phyloP scores from a whole-genome alignment of 2,888 invertebrate species.

The Cheiracanthium punctorium region DNA sequence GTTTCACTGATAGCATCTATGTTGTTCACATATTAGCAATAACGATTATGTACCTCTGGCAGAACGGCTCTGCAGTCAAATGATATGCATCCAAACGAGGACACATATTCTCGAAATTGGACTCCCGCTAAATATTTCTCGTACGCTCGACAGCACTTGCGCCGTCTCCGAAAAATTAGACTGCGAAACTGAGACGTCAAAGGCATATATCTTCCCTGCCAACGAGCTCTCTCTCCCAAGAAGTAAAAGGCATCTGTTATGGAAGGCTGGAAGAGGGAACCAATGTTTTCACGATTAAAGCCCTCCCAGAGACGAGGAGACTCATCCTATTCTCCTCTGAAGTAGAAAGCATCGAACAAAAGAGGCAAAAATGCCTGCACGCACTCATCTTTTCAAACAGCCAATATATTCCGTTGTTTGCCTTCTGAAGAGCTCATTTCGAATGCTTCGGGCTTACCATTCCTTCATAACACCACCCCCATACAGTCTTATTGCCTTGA shows the following conservation, averaged over 20 bases:
- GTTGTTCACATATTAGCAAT: too few species aligned
- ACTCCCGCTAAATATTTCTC: not conserved
- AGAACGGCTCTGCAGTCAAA: too few species aligned
- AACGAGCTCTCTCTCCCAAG: not conserved
- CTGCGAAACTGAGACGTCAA: not conserved
- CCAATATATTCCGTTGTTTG: slow-evolving; percentile 63
- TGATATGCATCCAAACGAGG: too few species aligned
- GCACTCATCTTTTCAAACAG: slow-evolving; percentile 30
- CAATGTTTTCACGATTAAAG: slow-evolving; percentile 41
- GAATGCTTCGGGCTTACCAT: slow-evolving; percentile 25
- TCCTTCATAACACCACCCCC: slow-evolving; percentile 11
- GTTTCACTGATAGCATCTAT: too few species aligned
- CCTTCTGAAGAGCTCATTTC: slow-evolving; percentile 55
- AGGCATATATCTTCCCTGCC: not conserved
- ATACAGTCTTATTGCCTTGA: slow-evolving; percentile 14
- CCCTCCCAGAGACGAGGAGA: slow-evolving; percentile 39
- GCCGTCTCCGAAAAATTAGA: not conserved
- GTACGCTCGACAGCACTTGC: not conserved
- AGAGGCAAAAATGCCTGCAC: slow-evolving; percentile 53
- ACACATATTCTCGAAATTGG: too few species aligned
- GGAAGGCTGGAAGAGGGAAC: not conserved
- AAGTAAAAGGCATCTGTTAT: not conserved
- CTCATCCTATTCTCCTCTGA: slow-evolving; percentile 35
- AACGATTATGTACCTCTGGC: too few species aligned
- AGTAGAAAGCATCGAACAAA: slow-evolving; percentile 32